Evolutionary conservation across 1,140 invertebrate species (phyloP).

Genomic region (Bombus sylvicola): DNA sequence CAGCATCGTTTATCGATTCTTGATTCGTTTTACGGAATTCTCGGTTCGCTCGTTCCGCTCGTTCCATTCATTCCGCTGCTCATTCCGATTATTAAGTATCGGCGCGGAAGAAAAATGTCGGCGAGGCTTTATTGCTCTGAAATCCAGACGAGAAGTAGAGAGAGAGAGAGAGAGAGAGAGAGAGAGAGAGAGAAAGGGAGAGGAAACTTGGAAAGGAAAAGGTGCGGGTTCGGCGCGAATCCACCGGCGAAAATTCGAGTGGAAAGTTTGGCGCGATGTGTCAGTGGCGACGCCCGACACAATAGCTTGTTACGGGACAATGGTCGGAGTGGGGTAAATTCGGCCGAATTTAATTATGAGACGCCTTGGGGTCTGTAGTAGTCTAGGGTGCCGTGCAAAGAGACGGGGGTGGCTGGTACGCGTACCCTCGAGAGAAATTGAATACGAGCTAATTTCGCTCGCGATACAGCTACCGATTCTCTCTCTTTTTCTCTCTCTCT

Average conservation of each 20-base stretch:
- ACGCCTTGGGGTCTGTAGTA: conserved; percentile 78
- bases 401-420: conserved; percentile 39
- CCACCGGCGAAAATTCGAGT: conserved; percentile 55
- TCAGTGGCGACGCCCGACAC: conserved; percentile 74
- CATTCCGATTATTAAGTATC: conserved; percentile 45
- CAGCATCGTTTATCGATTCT: conserved; percentile 45
- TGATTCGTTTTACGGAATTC: conserved; percentile 54
- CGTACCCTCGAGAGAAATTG: conserved; percentile 79
- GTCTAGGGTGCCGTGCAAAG: conserved; percentile 50
- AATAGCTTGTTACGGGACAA: conserved; percentile 83
- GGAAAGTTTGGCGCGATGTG: conserved; percentile 75
- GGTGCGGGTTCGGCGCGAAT: neutral
- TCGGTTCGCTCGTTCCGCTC: conserved; percentile 23
- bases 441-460: conserved; percentile 82
- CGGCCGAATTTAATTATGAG: conserved; percentile 83
- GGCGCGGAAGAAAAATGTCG: neutral
- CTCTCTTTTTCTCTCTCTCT: conserved; percentile 29
- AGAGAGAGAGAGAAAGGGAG: neutral
- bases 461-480: conserved; percentile 72
- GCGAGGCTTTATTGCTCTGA: too few relatives aligned
- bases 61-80: conserved; percentile 2
- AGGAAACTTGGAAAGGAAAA: neutral
- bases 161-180: too few relatives aligned
- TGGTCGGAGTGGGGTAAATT: conserved; percentile 79
- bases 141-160: too few relatives aligned